These are phyloP conservation scores for Eciton burchellii DNA, from an alignment of 1,140 invertebrate species.

Conservation along the genomic window DNA sequence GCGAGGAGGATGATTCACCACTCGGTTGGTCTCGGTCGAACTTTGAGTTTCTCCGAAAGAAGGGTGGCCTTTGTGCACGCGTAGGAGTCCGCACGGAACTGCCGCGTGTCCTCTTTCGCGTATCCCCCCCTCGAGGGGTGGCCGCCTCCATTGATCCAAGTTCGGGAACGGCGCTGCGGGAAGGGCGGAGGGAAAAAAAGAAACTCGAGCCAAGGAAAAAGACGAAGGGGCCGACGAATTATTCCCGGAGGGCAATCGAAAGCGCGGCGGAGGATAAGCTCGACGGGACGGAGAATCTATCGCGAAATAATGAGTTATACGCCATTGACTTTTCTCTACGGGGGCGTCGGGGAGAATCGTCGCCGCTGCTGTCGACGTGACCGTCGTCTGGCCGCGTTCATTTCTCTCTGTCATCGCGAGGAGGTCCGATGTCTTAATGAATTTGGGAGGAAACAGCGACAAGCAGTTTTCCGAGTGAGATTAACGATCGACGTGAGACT, in stretches of 20 bases:
- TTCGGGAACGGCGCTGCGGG: conserved; percentile 49
- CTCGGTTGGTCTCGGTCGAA: conserved; percentile 33
- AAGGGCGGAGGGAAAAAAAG: conserved; percentile 7
- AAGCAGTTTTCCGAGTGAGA: conserved; percentile 20
- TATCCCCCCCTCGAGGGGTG: conserved; percentile 33
- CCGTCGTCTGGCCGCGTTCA: conserved; percentile 51
- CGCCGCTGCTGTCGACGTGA: background rate
- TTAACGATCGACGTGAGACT: conserved; percentile 19
- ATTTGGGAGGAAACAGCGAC: conserved; percentile 44
- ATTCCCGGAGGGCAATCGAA: conserved; percentile 29
- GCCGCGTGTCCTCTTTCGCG: conserved; percentile 64
- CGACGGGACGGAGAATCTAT: conserved; percentile 30
- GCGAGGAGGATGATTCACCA: conserved; percentile 37
- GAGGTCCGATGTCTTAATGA: conserved; percentile 37
- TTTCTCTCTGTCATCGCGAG: conserved; percentile 60
- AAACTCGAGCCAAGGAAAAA: background rate
- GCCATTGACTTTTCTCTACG: conserved; percentile 38
- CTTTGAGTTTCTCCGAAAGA: conserved; percentile 60
- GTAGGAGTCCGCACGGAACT: conserved; percentile 48
- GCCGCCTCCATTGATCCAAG: conserved; percentile 58
- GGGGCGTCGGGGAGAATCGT: conserved; percentile 33
- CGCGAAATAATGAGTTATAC: conserved; percentile 67
- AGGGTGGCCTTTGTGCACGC: conserved; percentile 63
- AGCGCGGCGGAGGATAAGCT: background rate
- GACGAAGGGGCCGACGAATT: conserved; percentile 22